phyloP scores from a whole-genome alignment of 1,140 invertebrate species.

The Monochamus saltuarius region DNA sequence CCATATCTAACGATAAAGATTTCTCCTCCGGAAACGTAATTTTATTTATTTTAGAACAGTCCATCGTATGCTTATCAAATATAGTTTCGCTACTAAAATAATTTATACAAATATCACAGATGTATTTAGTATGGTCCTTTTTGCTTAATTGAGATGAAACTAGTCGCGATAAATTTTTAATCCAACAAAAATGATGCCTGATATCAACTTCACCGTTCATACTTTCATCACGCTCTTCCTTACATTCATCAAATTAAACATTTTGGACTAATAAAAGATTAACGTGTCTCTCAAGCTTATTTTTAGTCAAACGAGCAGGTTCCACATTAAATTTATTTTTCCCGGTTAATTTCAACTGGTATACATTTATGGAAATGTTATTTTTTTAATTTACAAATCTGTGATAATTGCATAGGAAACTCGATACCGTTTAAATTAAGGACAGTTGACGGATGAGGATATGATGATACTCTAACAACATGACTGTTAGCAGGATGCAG shows the following conservation, averaged over 20 bases:
- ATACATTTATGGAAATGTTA: background rate
- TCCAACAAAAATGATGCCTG: slow-evolving; percentile 26
- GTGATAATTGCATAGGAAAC: background rate
- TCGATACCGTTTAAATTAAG: slow-evolving; percentile 11
- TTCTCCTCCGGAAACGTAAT: slow-evolving; percentile 31
- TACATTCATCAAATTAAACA: slow-evolving; percentile 2
- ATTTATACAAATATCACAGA: slow-evolving; percentile 36
- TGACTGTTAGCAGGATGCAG: background rate
- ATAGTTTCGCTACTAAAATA: slow-evolving; percentile 26
- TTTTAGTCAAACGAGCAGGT: slow-evolving; percentile 4
- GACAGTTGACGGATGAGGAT: slow-evolving; percentile 11
- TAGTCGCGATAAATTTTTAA: slow-evolving; percentile 31
- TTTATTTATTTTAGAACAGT: slow-evolving; percentile 25
- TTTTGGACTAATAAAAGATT: slow-evolving; percentile 17
- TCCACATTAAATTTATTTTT: slow-evolving; percentile 4
- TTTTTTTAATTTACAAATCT: slow-evolving; percentile 1
- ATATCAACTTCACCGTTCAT: background rate
- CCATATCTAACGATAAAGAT: slow-evolving; percentile 14
- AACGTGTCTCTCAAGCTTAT: slow-evolving; percentile 1
- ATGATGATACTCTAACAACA: background rate
- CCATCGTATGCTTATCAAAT: slow-evolving; percentile 26
- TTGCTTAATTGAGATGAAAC: slow-evolving; percentile 19
- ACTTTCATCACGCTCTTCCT: slow-evolving; percentile 7
- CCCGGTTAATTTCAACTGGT: background rate
- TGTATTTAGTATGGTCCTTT: slow-evolving; percentile 21